phyloP scores from a whole-genome alignment of 2,113 vertebrate genomes.

The Chroicocephalus ridibundus region DNA sequence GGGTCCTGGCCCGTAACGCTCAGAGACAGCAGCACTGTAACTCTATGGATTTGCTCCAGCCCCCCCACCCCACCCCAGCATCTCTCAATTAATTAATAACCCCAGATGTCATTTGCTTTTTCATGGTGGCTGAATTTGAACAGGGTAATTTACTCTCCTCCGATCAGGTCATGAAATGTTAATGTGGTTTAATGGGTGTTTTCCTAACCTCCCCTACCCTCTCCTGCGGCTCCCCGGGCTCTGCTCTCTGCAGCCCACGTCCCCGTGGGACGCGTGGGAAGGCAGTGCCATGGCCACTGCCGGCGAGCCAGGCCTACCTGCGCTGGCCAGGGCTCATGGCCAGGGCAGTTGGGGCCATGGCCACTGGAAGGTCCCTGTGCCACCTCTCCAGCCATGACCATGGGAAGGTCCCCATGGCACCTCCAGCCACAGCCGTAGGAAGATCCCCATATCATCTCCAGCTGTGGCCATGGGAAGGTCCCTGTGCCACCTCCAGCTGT shows the following conservation, averaged over 20 bases:
- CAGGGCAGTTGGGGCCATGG: neutral
- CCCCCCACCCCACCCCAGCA: neutral
- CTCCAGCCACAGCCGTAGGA: neutral
- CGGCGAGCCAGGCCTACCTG: neutral
- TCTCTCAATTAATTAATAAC: neutral
- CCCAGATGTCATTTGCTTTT: neutral
- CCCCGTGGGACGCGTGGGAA: neutral
- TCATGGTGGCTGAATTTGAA: neutral
- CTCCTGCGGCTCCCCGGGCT: neutral
- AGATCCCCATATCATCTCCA: neutral
- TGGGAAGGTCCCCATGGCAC: neutral
- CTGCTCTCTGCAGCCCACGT: neutral
- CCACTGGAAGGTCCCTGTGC: neutral
- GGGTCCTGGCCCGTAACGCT: neutral
- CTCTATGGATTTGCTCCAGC: neutral
- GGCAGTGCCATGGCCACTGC: accelerated
- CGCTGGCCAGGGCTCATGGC: neutral
- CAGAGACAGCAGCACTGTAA: neutral
- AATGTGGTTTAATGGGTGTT: neutral
- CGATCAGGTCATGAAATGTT: neutral
- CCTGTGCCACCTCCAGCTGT: neutral
- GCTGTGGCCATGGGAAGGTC: neutral
- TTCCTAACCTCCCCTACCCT: neutral
- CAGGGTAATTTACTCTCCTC: neutral
- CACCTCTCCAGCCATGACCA: neutral